phyloP scores from a whole-genome alignment of 2,113 vertebrate genomes.

The Tenebrosternarchus preto region DNA sequence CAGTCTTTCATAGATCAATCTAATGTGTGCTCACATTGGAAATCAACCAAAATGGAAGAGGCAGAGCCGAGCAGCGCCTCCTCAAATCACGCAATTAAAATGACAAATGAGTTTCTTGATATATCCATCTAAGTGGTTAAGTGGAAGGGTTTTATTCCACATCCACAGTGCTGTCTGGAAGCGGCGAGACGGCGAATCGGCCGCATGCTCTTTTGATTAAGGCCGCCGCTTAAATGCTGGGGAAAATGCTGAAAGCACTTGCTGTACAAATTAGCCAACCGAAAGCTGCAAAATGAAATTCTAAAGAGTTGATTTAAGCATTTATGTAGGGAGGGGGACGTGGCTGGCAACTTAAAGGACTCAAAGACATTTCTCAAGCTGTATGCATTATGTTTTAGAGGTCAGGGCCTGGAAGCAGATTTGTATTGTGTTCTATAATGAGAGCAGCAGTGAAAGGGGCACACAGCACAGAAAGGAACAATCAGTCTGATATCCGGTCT shows the following conservation, averaged over 20 bases:
- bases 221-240: slow-evolving; percentile 72
- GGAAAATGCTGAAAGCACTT: slow-evolving; percentile 80
- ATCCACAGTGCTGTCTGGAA: slow-evolving; percentile 81
- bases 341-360: slow-evolving; percentile 73
- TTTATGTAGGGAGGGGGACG: slow-evolving; percentile 69
- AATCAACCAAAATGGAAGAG: slow-evolving; percentile 94
- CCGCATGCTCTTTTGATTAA: slow-evolving; percentile 81
- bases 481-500: slow-evolving; percentile 42
- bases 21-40: slow-evolving; percentile 95
- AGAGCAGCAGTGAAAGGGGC: slow-evolving; percentile 54
- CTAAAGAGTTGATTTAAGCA: slow-evolving; percentile 79
- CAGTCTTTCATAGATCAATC: slow-evolving; percentile 96
- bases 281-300: slow-evolving; percentile 78
- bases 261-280: slow-evolving; percentile 79
- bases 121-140: slow-evolving; percentile 99
- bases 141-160: slow-evolving; percentile 99
- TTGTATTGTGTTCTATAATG: slow-evolving; percentile 60
- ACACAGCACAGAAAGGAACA: slow-evolving; percentile 45
- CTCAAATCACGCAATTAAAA: slow-evolving; percentile 99
- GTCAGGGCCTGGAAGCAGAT: slow-evolving; percentile 63
- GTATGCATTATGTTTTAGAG: slow-evolving; percentile 71
- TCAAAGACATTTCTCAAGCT: slow-evolving; percentile 71
- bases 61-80: slow-evolving; percentile 96
- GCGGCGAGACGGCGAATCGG: slow-evolving; percentile 77
- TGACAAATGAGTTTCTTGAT: slow-evolving; percentile 99